phyloP scores from a whole-genome alignment of 2,888 invertebrate species.

The Isoperla grammatica region DNA sequence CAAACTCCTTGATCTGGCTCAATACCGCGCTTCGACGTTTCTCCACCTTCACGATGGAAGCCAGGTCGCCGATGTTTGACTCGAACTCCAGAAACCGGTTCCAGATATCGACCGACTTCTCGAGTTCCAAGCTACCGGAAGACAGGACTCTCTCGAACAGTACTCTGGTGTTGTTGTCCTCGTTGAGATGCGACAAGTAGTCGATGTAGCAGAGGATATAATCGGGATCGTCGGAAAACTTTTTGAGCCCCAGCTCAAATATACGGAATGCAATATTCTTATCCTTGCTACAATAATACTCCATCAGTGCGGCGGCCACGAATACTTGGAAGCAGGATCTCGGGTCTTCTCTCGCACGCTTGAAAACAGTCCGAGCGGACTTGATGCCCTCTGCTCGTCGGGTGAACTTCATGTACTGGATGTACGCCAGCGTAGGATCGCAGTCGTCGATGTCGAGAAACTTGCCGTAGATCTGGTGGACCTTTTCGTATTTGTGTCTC shows the following conservation, averaged over 20 bases:
- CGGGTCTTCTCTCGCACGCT: conserved; percentile 86
- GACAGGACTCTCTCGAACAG: conserved; percentile 94
- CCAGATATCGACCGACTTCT: conserved; percentile 97
- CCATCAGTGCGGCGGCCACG: conserved; percentile 96
- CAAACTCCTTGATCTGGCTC: conserved; percentile 90
- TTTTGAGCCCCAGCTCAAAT: conserved; percentile 95
- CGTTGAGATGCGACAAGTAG: conserved; percentile 94
- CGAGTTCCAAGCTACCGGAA: conserved; percentile 82
- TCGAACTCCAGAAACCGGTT: conserved; percentile 98
- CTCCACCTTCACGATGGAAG: conserved; percentile 96
- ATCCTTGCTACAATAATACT: conserved; percentile 98
- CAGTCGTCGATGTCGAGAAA: conserved; percentile 83
- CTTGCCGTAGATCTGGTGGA: conserved; percentile 90
- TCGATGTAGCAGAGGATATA: conserved; percentile 95
- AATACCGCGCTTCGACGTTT: conserved; percentile 84
- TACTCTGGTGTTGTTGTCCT: conserved; percentile 99
- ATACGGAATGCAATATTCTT: conserved; percentile 94
- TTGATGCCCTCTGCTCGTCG: conserved; percentile 97
- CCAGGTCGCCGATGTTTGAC: conserved; percentile 95
- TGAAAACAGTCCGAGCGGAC: conserved; percentile 90
- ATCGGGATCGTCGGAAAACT: conserved; percentile 91
- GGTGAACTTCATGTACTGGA: conserved; percentile 99
- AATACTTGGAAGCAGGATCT: conserved; percentile 85
- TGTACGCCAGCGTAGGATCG: conserved; percentile 94
- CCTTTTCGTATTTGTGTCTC: conserved; percentile 92